Evolutionary conservation across 2,113 vertebrate genomes (phyloP), one percentile per base, ranked within the genome.

Genomic region (Poeciliopsis turrubarensis): DNA sequence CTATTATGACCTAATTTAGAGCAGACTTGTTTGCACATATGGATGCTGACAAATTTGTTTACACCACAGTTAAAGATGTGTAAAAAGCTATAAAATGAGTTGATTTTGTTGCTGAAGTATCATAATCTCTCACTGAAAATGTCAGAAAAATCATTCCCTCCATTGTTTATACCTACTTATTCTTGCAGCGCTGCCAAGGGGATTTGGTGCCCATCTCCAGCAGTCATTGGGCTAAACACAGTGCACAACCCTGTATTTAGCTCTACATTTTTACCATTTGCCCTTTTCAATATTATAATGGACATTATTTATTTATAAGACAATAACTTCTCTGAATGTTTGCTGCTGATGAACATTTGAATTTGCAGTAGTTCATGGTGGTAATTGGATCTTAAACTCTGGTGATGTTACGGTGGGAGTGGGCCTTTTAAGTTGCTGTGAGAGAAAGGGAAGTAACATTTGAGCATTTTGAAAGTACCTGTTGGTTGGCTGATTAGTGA

Each of bases 401-500:
- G 63, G 25, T 71, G 67, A 47, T 60, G 22, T 51, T 64, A 41
- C 62, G 19, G 34, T 29, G 60, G 64, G 60, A 60, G 73, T 64
- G n/a, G 29, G 22, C 78, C 14, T 83, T 69, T 84, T 51, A 82
- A 71, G 44, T 27, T 19, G n/a, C 61, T 47, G 65, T 60, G 25
- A 29, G 65, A 15, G 26, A 27, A 75, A 30, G 65, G 29, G 30
- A 32, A 73, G 70, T 39, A 25, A 30, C 8, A 73, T 87, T 75
- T 29, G 41, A 66, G 51, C 51, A 29, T 73, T 34, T 84, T 22
- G 68, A 30, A 62, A 75, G 63, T 60, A 47, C 57, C 65, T 60
- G 51, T 70, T 4, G 51, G 30, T 65, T 54, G 44, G 57, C 57
- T 83, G 84, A 88, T 87, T 84, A 81, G 90, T 88, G 80, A 73